phyloP scores from a whole-genome alignment of 2,888 invertebrate genomes.

The Ramazzottius varieornatus region DNA sequence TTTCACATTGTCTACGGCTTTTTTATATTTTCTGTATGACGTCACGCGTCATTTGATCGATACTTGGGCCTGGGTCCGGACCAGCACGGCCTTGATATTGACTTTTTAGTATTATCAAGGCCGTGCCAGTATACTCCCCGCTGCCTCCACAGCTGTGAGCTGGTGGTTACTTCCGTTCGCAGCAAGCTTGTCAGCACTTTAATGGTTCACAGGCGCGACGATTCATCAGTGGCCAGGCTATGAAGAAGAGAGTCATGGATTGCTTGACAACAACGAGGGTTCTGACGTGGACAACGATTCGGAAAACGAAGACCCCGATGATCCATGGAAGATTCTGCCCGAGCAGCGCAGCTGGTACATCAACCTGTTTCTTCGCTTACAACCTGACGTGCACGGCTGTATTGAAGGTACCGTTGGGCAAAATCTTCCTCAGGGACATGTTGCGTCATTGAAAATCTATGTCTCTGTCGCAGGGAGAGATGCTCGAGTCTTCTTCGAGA shows the following conservation, averaged over 20 bases:
- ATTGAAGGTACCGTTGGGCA: neutral
- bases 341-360: neutral
- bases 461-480: neutral
- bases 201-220: neutral
- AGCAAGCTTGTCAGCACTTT: no score
- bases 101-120: no score
- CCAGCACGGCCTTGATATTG: no score
- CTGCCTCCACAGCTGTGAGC: no score
- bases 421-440: neutral
- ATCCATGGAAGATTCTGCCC: neutral
- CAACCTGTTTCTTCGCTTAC: neutral
- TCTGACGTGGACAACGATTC: neutral
- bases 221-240: conserved; percentile 2
- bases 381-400: neutral
- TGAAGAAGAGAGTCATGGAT: neutral
- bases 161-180: no score
- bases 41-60: no score
- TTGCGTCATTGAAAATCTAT: neutral
- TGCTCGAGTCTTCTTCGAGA: conserved; percentile 1
- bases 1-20: no score
- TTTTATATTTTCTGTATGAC: no score
- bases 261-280: neutral
- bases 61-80: no score
- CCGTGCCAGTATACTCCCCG: no score
- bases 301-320: neutral